These are phyloP conservation scores for Scaptomyza hsui DNA, from an alignment of 1,140 invertebrate species.

Conservation along the genomic window DNA sequence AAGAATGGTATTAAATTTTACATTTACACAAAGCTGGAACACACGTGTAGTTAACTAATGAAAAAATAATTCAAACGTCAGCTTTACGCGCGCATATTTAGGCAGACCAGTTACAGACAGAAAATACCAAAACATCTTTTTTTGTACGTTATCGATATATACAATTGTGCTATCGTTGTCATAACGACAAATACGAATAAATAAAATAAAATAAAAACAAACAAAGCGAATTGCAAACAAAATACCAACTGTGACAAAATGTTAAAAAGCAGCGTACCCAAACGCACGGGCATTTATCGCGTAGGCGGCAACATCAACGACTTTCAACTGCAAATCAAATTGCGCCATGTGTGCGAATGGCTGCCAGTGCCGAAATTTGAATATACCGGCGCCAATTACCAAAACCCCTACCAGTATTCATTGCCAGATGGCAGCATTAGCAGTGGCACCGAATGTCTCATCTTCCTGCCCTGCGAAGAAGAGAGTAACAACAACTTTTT, in stretches of 20 bases:
- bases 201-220: slow-evolving; percentile 19
- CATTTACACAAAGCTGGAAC: too few species aligned
- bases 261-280: slow-evolving; percentile 73
- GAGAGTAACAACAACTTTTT: slow-evolving; percentile 38
- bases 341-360: slow-evolving; percentile 70
- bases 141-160: slow-evolving; percentile 3
- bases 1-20: too few species aligned
- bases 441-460: slow-evolving; percentile 40
- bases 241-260: slow-evolving; percentile 33
- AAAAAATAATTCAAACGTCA: slow-evolving; percentile 4
- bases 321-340: slow-evolving; percentile 83
- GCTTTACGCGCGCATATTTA: not conserved
- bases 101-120: not conserved
- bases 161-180: slow-evolving; percentile 29
- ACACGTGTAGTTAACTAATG: too few species aligned
- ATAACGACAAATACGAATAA: slow-evolving; percentile 46
- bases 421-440: not conserved
- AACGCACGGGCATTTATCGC: slow-evolving; percentile 84
- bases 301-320: slow-evolving; percentile 85
- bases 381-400: slow-evolving; percentile 37
- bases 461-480: slow-evolving; percentile 55
- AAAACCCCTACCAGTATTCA: slow-evolving; percentile 4
- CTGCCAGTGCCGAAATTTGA: slow-evolving; percentile 75
- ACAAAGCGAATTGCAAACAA: not conserved
- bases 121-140: slow-evolving; percentile 27